A percentile compares a stretch with the other conserved stretches of the same genome.
Conservation (phyloP, 2,888 invertebrate species). For the Acleris laterana region DNA sequence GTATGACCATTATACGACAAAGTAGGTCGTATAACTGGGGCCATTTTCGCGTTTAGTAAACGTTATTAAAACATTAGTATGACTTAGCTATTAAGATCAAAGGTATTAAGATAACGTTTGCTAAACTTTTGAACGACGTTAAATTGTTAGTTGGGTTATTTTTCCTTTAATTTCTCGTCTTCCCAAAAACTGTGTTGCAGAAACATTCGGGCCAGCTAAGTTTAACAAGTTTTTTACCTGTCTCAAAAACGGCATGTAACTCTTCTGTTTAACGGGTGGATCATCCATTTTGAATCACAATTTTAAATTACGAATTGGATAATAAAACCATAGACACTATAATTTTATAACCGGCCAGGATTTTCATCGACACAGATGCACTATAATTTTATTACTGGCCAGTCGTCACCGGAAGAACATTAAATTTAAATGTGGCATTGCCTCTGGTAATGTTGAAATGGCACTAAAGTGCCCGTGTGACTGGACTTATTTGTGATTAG, state of each 20-base stretch:
- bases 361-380: background rate
- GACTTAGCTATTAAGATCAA: no score
- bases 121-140: no score
- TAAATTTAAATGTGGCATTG: background rate
- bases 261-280: constrained; percentile 26
- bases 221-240: constrained; percentile 43
- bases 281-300: constrained; percentile 34
- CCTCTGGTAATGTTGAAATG: background rate
- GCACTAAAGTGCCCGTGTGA: constrained; percentile 3
- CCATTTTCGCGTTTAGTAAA: no score
- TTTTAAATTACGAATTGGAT: constrained; percentile 2
- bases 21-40: no score
- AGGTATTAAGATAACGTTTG: no score
- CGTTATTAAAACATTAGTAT: no score
- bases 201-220: no score
- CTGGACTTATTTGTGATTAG: constrained; percentile 12
- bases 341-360: constrained; percentile 7
- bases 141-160: no score
- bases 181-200: no score
- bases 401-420: constrained; percentile 2
- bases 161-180: no score
- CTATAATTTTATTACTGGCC: background rate
- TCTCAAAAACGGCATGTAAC: constrained; percentile 51
- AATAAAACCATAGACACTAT: constrained; percentile 9
- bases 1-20: no score